These are phyloP conservation scores for Lypha dubia DNA, from an alignment of 2,888 invertebrate genomes.

Conservation along the genomic window DNA sequence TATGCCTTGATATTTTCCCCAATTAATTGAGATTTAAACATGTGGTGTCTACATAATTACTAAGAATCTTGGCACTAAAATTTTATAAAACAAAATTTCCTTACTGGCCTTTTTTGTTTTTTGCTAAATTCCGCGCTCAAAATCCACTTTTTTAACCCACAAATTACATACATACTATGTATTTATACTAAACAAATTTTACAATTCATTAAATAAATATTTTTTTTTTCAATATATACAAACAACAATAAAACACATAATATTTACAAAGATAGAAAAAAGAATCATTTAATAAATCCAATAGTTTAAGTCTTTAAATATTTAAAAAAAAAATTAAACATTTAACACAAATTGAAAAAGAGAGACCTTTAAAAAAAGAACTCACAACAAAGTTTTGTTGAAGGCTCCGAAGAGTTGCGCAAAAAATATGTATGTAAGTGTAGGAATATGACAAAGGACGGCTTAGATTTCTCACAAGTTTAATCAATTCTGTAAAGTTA, in stretches of 20 bases:
- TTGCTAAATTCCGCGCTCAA: neutral
- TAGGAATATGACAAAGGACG: too few species aligned
- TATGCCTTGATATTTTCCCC: too few species aligned
- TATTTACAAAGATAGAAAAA: neutral
- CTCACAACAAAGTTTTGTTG: neutral
- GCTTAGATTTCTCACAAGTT: too few species aligned
- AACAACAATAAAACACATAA: neutral
- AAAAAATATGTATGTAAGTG: too few species aligned
- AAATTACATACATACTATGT: neutral
- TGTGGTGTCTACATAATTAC: too few species aligned
- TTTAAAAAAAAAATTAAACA: constrained; percentile 2
- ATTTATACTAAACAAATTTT: neutral
- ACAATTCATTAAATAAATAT: constrained; percentile 3
- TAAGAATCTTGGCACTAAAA: too few species aligned
- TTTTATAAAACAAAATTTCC: too few species aligned
- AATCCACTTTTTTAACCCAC: too few species aligned
- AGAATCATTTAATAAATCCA: constrained; percentile 27
- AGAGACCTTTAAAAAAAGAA: constrained; percentile 7
- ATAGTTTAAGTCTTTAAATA: constrained; percentile 46
- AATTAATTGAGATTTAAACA: too few species aligned
- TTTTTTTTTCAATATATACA: constrained; percentile 25
- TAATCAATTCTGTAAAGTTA: too few species aligned
- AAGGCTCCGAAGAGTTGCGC: neutral
- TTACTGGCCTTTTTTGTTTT: neutral
- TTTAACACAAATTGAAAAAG: constrained; percentile 15